These are phyloP conservation scores for Nowickia ferox DNA, from an alignment of 2,888 invertebrate genomes.

Conservation along the genomic window DNA sequence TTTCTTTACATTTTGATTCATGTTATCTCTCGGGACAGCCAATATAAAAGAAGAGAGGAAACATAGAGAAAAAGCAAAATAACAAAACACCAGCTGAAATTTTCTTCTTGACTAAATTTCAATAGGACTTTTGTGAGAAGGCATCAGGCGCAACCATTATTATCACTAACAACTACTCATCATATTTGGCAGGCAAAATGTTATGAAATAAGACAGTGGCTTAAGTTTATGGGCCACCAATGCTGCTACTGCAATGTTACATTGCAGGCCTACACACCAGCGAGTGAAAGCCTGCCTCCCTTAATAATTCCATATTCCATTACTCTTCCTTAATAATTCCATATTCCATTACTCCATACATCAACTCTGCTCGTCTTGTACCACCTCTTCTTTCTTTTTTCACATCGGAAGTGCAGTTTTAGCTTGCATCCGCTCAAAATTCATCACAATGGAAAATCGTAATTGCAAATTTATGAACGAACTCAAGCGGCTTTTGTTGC, in stretches of 20 bases:
- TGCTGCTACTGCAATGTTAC: conserved; percentile 6
- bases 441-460: conserved; percentile 71
- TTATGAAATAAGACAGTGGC: conserved; percentile 12
- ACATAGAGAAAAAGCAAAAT: not conserved
- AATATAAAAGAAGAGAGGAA: conserved; percentile 5
- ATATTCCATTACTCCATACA: conserved; percentile 16
- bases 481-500: conserved; percentile 66
- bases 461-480: conserved; percentile 71
- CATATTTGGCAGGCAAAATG: conserved; percentile 46
- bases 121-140: conserved; percentile 55
- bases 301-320: conserved; percentile 9
- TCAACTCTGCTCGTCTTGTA: conserved; percentile 16
- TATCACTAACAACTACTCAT: not conserved
- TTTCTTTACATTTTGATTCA: conserved; percentile 14
- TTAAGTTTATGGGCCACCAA: conserved; percentile 31
- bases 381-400: not conserved
- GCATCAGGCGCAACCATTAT: conserved; percentile 46
- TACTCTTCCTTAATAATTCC: conserved; percentile 1
- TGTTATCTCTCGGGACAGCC: conserved; percentile 6
- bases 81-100: conserved; percentile 25
- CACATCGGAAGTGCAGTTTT: conserved; percentile 67
- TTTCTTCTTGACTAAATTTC: conserved; percentile 64
- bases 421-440: conserved; percentile 68
- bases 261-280: not conserved
- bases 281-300: conserved; percentile 12